These are phyloP conservation scores for Andinoacara biseriatus DNA, from an alignment of 2,113 vertebrate genomes.

Conservation along the genomic window DNA sequence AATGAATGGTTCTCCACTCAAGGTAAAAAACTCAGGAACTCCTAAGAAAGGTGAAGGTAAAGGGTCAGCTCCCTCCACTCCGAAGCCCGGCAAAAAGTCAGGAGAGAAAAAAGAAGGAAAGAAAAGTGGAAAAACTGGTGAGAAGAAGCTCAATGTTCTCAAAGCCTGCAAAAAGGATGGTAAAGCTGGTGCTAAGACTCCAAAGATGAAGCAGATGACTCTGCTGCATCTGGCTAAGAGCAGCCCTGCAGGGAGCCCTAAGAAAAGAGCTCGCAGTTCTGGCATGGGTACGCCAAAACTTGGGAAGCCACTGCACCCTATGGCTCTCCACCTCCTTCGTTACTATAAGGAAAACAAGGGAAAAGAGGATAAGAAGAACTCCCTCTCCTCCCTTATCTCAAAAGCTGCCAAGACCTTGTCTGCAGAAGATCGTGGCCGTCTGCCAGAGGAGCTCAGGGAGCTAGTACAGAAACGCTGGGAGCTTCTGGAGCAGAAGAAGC, in stretches of 20 bases:
- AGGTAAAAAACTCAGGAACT: constrained; percentile 90
- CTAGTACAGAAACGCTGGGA: constrained; percentile 93
- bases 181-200: constrained; percentile 84
- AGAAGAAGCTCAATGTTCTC: constrained; percentile 83
- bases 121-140: constrained; percentile 77
- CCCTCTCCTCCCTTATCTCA: constrained; percentile 90
- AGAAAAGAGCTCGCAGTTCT: constrained; percentile 79
- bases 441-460: constrained; percentile 89
- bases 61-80: constrained; percentile 61
- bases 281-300: constrained; percentile 84
- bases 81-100: constrained; percentile 65
- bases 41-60: constrained; percentile 84
- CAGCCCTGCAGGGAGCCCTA: constrained; percentile 80
- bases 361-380: constrained; percentile 90
- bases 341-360: constrained; percentile 96
- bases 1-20: constrained; percentile 88
- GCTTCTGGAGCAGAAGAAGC: constrained; percentile 89
- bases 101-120: constrained; percentile 76
- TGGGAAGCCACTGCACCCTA: constrained; percentile 90
- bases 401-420: constrained; percentile 92
- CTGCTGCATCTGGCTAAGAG: constrained; percentile 93
- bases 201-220: constrained; percentile 97
- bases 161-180: constrained; percentile 88
- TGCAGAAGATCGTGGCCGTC: constrained; percentile 87
- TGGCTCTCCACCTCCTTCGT: constrained; percentile 92